These are phyloP conservation scores for Gymnarchus niloticus DNA, from an alignment of 2,113 vertebrate species.

Conservation along the genomic window DNA sequence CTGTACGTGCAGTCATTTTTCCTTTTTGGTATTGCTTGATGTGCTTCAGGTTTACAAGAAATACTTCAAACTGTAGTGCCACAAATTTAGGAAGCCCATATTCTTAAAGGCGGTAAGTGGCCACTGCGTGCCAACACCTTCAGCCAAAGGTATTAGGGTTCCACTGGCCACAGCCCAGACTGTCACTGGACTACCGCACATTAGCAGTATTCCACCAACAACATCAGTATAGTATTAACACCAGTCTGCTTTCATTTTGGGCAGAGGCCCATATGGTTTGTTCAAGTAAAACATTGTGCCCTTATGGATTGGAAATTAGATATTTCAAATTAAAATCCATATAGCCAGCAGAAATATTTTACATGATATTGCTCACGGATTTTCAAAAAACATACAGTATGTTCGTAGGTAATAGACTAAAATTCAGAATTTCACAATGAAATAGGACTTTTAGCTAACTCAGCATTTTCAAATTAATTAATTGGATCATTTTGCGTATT, in stretches of 20 bases:
- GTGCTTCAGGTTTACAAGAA: neutral
- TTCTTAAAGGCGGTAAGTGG: neutral
- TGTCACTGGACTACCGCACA: neutral
- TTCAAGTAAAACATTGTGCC: neutral
- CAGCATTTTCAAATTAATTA: neutral
- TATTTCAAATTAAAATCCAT: slow-evolving; percentile 15
- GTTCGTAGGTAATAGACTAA: slow-evolving; percentile 2
- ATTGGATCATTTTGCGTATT: slow-evolving; percentile 13
- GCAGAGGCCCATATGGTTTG: neutral
- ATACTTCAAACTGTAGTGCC: neutral
- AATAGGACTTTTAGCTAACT: neutral
- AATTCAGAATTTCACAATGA: neutral
- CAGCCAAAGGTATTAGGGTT: neutral
- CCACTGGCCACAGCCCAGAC: neutral
- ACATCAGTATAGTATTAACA: neutral
- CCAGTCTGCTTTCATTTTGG: neutral
- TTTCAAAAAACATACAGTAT: slow-evolving; percentile 8
- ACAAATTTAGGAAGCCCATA: neutral
- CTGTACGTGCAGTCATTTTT: neutral
- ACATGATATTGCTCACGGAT: neutral
- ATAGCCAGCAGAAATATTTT: neutral
- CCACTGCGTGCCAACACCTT: neutral
- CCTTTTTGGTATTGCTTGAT: neutral
- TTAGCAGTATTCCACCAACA: neutral
- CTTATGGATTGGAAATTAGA: neutral